Evolutionary conservation across 2,797 vertebrate genomes (phyloP).

Genomic region (Melanotaenia nigrans): DNA sequence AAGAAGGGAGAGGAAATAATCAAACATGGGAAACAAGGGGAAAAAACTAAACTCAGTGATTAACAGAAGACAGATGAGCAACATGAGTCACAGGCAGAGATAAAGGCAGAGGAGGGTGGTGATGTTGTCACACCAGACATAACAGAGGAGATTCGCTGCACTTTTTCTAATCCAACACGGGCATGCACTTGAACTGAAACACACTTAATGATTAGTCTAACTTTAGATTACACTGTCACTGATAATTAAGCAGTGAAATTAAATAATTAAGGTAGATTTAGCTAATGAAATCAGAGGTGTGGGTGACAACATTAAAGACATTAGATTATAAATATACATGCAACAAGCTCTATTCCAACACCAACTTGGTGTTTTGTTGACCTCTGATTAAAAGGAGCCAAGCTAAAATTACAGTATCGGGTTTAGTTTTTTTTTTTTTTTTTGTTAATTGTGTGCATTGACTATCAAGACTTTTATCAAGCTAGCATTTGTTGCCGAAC

Average conservation of each 20-base stretch:
- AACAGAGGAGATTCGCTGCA: conserved; percentile 19
- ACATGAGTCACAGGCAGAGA: conserved; percentile 54
- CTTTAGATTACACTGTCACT: background rate
- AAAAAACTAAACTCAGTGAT: conserved; percentile 62
- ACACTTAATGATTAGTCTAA: background rate
- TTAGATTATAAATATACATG: background rate
- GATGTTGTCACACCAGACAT: conserved; percentile 59
- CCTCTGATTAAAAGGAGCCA: background rate
- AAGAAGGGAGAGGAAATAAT: conserved; percentile 42
- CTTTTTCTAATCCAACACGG: conserved; percentile 10
- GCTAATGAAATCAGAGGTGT: background rate
- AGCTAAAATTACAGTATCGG: too few species aligned
- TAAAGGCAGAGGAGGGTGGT: conserved; percentile 36
- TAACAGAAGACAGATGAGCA: conserved; percentile 50
- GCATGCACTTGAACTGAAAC: conserved; percentile 12
- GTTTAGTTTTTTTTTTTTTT: too few species aligned
- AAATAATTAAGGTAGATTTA: background rate
- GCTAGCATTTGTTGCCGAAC: background rate
- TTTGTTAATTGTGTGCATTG: too few species aligned
- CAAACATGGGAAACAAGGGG: conserved; percentile 60
- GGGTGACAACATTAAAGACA: background rate
- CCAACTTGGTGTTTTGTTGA: background rate
- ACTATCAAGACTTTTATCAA: too few species aligned
- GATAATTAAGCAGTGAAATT: background rate
- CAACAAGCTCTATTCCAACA: background rate